Percentiles rank a stretch among this genome's conserved stretches.
These are phyloP conservation scores for Kryptolebias ocellatus DNA, from an alignment of 2,797 vertebrate genomes.

Conservation along the genomic window DNA sequence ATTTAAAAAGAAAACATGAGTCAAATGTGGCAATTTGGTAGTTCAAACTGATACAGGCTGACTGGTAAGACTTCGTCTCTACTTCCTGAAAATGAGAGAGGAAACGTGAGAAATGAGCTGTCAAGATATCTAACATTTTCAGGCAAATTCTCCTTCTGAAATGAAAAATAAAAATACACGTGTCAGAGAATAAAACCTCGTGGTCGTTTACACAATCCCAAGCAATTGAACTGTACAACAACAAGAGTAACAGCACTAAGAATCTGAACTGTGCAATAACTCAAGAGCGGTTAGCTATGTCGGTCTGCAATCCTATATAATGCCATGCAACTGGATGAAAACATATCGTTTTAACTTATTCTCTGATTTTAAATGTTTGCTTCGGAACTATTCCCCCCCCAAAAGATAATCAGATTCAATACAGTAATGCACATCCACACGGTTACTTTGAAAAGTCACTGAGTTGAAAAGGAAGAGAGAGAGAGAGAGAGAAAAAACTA, in stretches of 20 bases:
- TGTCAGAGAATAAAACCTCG: conserved; percentile 59
- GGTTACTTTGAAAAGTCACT: conserved; percentile 86
- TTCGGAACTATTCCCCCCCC: conserved; percentile 47
- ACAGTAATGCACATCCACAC: conserved; percentile 88
- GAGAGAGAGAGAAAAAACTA: conserved; percentile 14
- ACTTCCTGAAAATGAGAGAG: conserved; percentile 59
- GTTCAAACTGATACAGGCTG: conserved; percentile 39
- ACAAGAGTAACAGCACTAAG: conserved; percentile 85
- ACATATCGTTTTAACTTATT: conserved; percentile 76
- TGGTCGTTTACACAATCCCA: conserved; percentile 70
- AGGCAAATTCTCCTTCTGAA: conserved; percentile 47
- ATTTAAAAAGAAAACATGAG: conserved; percentile 28
- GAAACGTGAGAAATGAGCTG: conserved; percentile 35
- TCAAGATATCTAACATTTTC: conserved; percentile 35
- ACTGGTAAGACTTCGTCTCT: conserved; percentile 47
- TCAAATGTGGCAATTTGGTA: conserved; percentile 19
- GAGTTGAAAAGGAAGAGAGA: conserved; percentile 76
- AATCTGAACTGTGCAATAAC: conserved; percentile 87
- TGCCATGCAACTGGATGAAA: conserved; percentile 91
- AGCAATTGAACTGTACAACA: conserved; percentile 78
- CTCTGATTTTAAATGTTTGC: conserved; percentile 68
- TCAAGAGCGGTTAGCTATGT: conserved; percentile 84
- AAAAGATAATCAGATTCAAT: conserved; percentile 77
- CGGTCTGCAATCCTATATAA: conserved; percentile 88
- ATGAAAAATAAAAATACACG: conserved; percentile 51